Percentiles rank a stretch among this genome's conserved stretches.
These are phyloP conservation scores for Latrodectus elegans DNA, from an alignment of 2,888 invertebrate species.

Conservation along the genomic window DNA sequence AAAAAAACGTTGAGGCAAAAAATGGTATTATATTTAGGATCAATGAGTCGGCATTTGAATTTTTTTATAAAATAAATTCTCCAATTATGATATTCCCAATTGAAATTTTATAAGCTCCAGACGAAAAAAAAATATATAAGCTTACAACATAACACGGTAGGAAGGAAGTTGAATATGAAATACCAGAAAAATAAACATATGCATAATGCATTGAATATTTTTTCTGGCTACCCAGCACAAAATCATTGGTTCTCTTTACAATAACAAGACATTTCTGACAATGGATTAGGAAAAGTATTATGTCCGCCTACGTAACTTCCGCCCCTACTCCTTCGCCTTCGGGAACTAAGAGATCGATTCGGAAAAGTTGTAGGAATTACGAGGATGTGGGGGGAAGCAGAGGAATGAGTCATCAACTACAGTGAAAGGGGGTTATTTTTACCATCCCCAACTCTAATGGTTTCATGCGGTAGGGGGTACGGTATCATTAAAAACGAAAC, in stretches of 20 bases:
- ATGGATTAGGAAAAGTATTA: constrained; percentile 55
- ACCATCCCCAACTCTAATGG: constrained; percentile 29
- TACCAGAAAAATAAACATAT: not conserved
- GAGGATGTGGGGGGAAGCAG: constrained; percentile 1
- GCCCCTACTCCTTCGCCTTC: not conserved
- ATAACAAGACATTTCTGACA: constrained; percentile 42
- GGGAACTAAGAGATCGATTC: constrained; percentile 23
- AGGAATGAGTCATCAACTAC: constrained; percentile 50
- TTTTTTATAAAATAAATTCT: not conserved
- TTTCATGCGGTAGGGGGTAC: constrained; percentile 39
- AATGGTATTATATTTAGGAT: not conserved
- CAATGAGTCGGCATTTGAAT: not conserved
- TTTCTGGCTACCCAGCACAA: not conserved
- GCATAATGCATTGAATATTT: not conserved
- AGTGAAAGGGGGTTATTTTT: not conserved
- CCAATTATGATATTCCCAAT: not conserved
- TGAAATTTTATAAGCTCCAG: not conserved
- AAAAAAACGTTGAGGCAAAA: not conserved
- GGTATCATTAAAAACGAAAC: constrained; percentile 64
- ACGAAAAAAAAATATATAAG: not conserved
- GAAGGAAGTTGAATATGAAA: not conserved
- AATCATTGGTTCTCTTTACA: constrained; percentile 39
- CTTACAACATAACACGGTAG: not conserved
- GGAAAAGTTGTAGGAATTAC: constrained; percentile 27
- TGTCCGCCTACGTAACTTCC: constrained; percentile 3